Base-by-base conservation (phyloP, 2,113 vertebrate genomes). In the Hoplias malabaricus region DNA sequence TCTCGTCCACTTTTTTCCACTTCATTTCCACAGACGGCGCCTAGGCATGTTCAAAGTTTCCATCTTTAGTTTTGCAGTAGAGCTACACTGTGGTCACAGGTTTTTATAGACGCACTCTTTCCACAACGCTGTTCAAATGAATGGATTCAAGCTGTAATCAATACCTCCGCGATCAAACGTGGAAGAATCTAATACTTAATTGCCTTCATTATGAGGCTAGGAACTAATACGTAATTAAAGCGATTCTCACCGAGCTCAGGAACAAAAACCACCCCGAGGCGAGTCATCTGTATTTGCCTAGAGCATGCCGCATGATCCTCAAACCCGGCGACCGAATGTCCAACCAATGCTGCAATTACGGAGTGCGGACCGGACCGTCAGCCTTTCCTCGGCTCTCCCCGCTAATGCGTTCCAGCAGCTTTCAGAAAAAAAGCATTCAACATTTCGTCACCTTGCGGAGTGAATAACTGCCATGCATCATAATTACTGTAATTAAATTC, bases 401-500 rank as follows among this genome's bases (percentile, higher is more conserved):
- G 50, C 63, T 78, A 40, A 63, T 46, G 62, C 65, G 69, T 80
- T 75, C 75, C 33, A 33, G 40, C 48, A 63, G 29, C 50, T 79
- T 80, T 79, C 76, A 74, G 59, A 81, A 78, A n/a, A n/a, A 74
- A 34, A 80, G 56, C 59, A 70, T 65, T 72, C 68, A 65, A 57
- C 68, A 70, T 78, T 83, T 80, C 78, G 71, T 81, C 78, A 79
- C 77, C 72, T 72, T 54, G 46, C 43, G 36, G 63, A 76, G 75
- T 27, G 75, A 77, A 71, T 78, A 72, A 77, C 78, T 66, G 75
- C 69, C 79, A 53, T 79, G 72, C 68, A 76, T 70, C 73, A 62
- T 79, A 84, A 84, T 84, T 68, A 79, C 63, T 23, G 71, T 76
- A 69, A 81, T 80, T 82, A 75, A 71, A 83, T 71, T 69, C 62